Evolutionary conservation across 37 sponge, comb jelly and placozoan genomes (phyloP).

Genomic region (Axinella damicornis): DNA sequence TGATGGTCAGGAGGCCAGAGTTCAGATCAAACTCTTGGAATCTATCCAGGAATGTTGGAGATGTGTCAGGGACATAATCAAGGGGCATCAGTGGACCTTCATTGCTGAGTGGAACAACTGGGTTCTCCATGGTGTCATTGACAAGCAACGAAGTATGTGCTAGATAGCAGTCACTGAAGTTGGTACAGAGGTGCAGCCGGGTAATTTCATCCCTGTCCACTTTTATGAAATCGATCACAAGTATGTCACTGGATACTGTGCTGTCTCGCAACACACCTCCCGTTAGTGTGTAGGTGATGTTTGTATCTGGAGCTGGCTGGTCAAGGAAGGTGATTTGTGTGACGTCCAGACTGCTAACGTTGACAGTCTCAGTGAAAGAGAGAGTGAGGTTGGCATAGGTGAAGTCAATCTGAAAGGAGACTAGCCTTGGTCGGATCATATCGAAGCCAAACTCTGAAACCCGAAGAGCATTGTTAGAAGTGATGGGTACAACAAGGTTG

Average conservation of each 20-base stretch:
- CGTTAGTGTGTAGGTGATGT: conserved; percentile 66
- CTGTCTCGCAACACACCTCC: conserved; percentile 56
- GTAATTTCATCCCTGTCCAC: conserved; percentile 81
- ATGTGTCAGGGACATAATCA: conserved; percentile 64
- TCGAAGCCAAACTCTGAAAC: conserved; percentile 56
- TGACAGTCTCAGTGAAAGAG: conserved; percentile 88
- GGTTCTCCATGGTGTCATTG: conserved; percentile 75
- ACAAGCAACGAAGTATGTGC: conserved; percentile 49
- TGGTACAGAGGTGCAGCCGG: conserved; percentile 74
- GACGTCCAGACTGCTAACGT: conserved; percentile 76
- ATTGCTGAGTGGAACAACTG: conserved; percentile 40
- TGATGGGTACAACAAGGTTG: conserved; percentile 62
- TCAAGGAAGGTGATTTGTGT: conserved; percentile 60
- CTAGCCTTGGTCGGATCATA: conserved; percentile 63
- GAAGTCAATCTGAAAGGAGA: conserved; percentile 76
- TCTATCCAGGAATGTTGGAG: conserved; percentile 48
- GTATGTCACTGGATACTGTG: conserved; percentile 39
- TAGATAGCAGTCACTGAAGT: conserved; percentile 56
- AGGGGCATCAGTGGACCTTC: conserved; percentile 13
- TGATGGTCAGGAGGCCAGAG: conserved; percentile 67
- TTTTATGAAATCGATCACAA: conserved; percentile 56
- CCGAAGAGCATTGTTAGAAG: conserved; percentile 39
- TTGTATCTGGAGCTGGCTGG: conserved; percentile 4
- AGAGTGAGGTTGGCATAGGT: conserved; percentile 70
- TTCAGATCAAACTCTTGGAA: conserved; percentile 83